Percentiles rank a stretch among this genome's conserved stretches.
Conservation (phyloP, 2,888 invertebrate species). For the Scrobipalpa atriplicella region DNA sequence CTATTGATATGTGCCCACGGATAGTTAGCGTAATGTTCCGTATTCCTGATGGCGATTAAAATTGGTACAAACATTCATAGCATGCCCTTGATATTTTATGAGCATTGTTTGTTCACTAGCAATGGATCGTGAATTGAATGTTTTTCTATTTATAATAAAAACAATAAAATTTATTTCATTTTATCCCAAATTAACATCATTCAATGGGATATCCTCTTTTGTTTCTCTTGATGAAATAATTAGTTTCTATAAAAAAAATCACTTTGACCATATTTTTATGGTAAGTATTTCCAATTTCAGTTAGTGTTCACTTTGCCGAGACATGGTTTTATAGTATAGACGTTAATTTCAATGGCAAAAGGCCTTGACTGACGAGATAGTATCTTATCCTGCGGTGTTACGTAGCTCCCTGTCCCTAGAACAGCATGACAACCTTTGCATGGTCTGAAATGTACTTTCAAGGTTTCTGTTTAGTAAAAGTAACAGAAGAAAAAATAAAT, state of each 20-base stretch:
- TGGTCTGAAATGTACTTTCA: background rate
- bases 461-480: background rate
- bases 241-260: no score
- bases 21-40: constrained; percentile 1
- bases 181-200: no score
- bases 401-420: background rate
- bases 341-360: background rate
- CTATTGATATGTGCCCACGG: background rate
- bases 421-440: constrained; percentile 7
- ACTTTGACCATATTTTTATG: no score
- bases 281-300: background rate
- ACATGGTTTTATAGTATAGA: background rate
- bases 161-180: no score
- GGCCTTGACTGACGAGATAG: background rate
- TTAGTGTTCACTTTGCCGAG: background rate
- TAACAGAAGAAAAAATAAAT: background rate
- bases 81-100: no score
- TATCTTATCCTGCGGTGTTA: background rate
- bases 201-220: no score
- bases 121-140: no score
- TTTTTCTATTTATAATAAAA: no score
- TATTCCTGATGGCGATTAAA: background rate
- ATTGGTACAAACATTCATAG: background rate
- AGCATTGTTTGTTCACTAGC: no score
- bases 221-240: no score